Evolutionary conservation across 2,797 vertebrate genomes (phyloP).

Genomic region (Myotis planiceps): DNA sequence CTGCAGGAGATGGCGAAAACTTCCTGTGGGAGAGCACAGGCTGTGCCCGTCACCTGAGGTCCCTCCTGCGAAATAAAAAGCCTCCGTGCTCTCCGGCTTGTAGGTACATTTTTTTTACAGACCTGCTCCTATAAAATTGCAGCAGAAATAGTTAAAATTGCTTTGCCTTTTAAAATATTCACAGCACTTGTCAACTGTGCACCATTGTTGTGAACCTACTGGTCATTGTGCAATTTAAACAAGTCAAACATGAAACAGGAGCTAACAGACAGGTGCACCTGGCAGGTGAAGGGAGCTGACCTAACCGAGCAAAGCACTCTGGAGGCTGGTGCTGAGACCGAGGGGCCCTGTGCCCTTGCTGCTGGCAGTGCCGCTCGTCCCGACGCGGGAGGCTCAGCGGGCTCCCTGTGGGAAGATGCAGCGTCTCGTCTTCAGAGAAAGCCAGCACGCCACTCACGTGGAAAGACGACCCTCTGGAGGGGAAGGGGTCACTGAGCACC

Average conservation of each 20-base stretch:
- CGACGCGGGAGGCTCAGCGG: not conserved
- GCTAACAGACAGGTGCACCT: not conserved
- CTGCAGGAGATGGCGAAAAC: not conserved
- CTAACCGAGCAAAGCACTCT: not conserved
- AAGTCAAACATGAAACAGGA: not conserved
- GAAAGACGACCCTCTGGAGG: not conserved
- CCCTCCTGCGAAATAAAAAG: not conserved
- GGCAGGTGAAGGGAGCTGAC: not conserved
- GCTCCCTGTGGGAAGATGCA: not conserved
- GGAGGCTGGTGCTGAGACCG: not conserved
- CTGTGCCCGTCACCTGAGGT: not conserved
- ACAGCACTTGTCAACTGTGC: not conserved
- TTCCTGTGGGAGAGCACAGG: not conserved
- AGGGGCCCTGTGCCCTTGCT: not conserved
- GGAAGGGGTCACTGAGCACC: slow-evolving; percentile 50
- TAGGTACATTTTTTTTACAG: not conserved
- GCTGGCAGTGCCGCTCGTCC: not conserved
- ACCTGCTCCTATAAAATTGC: slow-evolving; percentile 50
- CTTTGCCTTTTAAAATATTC: slow-evolving; percentile 22
- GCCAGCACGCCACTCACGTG: not conserved
- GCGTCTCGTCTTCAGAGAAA: not conserved
- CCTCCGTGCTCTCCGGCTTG: slow-evolving; percentile 6
- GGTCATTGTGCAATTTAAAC: not conserved
- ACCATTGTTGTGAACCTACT: not conserved
- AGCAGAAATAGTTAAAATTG: slow-evolving; percentile 54